phyloP scores from a whole-genome alignment of 2,113 vertebrate species.

The Sorex fumeus region DNA sequence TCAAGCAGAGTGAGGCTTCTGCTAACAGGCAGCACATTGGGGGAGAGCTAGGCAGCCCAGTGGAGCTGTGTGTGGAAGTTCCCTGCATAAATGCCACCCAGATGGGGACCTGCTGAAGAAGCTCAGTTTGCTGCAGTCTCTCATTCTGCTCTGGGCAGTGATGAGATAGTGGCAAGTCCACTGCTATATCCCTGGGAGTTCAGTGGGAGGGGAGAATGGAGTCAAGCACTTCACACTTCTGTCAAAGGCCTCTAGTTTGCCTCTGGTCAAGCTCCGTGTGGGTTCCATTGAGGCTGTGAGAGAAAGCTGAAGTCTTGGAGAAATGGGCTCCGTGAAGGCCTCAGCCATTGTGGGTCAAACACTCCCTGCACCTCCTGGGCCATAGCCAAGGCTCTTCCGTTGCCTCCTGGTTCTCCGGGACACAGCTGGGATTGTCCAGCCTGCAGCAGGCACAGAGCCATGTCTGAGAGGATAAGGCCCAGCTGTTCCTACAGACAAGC shows the following conservation, averaged over 20 bases:
- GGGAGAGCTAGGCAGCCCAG: background rate
- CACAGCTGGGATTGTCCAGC: conserved; percentile 81
- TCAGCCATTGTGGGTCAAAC: background rate
- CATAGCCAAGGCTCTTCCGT: conserved; percentile 47
- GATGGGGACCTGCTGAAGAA: background rate
- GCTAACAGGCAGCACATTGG: background rate
- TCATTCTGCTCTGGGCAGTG: too few species aligned
- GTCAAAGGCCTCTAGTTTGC: background rate
- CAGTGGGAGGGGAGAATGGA: background rate
- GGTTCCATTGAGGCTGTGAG: accelerated
- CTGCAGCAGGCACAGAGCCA: conserved; percentile 37
- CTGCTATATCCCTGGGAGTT: background rate
- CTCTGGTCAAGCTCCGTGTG: accelerated
- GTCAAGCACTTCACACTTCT: too few species aligned
- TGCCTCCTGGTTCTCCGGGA: conserved; percentile 47
- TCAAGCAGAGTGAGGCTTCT: background rate
- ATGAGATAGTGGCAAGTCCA: accelerated
- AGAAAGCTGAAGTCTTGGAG: background rate
- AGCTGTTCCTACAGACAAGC: conserved; percentile 82
- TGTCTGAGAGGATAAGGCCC: conserved; percentile 79
- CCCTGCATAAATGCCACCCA: background rate
- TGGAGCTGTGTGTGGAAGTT: background rate
- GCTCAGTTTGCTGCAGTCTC: background rate
- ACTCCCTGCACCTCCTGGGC: conserved; percentile 56
- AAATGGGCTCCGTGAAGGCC: background rate